Conservation (phyloP, 2,113 vertebrate species). For the Sapayoa aenigma region DNA sequence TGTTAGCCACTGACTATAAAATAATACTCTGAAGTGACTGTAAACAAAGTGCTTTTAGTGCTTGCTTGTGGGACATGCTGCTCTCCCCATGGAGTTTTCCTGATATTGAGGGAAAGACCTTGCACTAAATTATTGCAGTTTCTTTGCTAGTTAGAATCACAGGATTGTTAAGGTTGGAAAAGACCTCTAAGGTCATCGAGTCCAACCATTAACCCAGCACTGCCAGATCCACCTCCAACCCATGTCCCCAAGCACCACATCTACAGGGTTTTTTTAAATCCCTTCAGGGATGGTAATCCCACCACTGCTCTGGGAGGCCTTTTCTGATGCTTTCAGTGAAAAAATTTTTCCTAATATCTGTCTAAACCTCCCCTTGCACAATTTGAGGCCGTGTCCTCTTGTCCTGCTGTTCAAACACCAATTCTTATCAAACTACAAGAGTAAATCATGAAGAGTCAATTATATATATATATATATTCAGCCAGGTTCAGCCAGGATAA, state of each 20-base stretch:
- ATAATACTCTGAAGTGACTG: not conserved
- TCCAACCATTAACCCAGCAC: not conserved
- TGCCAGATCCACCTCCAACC: too few species aligned
- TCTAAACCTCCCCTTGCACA: not conserved
- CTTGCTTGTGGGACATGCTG: not conserved
- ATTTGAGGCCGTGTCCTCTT: not conserved
- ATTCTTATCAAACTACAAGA: not conserved
- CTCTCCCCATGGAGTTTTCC: not conserved
- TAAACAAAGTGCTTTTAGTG: not conserved
- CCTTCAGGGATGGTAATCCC: not conserved
- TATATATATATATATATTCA: too few species aligned
- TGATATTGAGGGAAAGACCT: not conserved
- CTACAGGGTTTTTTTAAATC: not conserved
- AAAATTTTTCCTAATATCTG: not conserved
- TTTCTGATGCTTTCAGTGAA: not conserved
- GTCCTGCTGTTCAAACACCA: not conserved
- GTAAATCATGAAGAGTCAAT: fast-evolving
- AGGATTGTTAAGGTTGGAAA: not conserved
- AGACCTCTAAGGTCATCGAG: not conserved
- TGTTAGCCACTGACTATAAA: not conserved
- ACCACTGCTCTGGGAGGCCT: not conserved
- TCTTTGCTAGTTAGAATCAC: fast-evolving
- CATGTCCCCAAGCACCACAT: not conserved
- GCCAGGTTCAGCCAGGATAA: not conserved
- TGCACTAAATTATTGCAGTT: not conserved